Conservation (phyloP, 2,113 vertebrate genomes). For the Nematolebias whitei region DNA sequence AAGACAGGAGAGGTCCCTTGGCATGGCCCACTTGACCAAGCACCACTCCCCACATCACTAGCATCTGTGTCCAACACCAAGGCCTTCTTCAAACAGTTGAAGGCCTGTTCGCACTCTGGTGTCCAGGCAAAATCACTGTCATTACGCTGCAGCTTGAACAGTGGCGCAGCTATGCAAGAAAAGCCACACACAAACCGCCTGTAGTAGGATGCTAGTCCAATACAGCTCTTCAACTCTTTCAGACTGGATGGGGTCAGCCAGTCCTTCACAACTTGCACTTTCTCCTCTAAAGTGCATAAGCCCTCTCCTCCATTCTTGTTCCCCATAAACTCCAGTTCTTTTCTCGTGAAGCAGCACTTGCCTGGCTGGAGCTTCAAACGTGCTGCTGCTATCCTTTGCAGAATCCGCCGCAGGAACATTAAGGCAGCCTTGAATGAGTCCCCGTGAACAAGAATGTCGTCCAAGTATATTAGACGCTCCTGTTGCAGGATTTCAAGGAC, state of each 20-base stretch:
- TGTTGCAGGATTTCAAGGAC: no score
- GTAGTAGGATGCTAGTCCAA: neutral
- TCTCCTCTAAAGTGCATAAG: neutral
- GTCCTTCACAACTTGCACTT: neutral
- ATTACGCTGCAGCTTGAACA: no score
- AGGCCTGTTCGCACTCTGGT: no score
- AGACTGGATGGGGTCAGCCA: neutral
- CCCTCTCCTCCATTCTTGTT: conserved; percentile 2
- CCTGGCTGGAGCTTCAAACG: neutral
- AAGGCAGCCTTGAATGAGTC: neutral
- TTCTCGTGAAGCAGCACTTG: conserved; percentile 2
- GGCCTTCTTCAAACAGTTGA: no score
- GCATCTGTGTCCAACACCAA: no score
- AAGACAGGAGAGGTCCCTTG: no score
- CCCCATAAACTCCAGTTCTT: neutral
- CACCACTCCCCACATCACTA: no score
- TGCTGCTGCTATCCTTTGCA: neutral
- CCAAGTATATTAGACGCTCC: no score
- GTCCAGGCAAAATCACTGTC: no score
- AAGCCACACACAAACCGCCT: conserved; percentile 5
- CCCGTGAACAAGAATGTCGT: no score
- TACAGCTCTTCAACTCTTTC: neutral
- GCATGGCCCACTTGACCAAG: no score
- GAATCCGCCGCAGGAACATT: no score
- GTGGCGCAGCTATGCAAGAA: neutral